Base-by-base conservation (phyloP, 2,888 invertebrate species). In the Drosophila pseudotalamancana region DNA sequence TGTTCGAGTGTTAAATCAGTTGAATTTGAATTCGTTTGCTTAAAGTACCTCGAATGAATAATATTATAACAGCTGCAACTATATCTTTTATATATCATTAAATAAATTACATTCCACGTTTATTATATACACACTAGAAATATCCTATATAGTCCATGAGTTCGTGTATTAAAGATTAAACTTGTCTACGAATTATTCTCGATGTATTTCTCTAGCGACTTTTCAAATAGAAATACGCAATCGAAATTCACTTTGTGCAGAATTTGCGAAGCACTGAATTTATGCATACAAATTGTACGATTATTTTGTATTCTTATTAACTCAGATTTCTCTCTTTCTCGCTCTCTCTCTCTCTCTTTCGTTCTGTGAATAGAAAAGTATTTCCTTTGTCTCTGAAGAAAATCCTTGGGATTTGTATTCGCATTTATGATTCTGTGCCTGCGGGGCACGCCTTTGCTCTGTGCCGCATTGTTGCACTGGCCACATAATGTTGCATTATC, bases 401-500 rank as follows among this genome's bases (percentile, higher is more conserved):
- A 48, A 39, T 37, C 35, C 18, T 23, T 29, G 35, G 18, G 29
- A 25, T 14, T 19, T 37, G 62, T 31, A 16, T 40, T 27, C 39
- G 25, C 25, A 29, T n/a, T n/a, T n/a, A 49, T 25, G 48, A 60
- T 48, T 48, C 32, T n/a, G n/a, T n/a, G 25, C 62, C 37, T 37
- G 16, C 21, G 34, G 16, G 51, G 23, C 12, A 12, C 3, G 19
- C 45, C 9, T 34, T 12, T 34, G 14, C 25, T 39, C 37, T 32
- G 39, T 27, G 12, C 6, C 35, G 45, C n/a, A 19, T 27, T 27
- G 25, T 32, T 43, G 48, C 43, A 39, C 42, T 40, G 57, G 56
- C 67, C 62, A 69, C 74, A 77, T 81, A 46, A 70, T 77, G 77
- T 74, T 77, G 77, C 78, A 78, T 70, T 77, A 77, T 81, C 70